Conservation (phyloP, 2,113 vertebrate species). For the Propithecus coquereli region DNA sequence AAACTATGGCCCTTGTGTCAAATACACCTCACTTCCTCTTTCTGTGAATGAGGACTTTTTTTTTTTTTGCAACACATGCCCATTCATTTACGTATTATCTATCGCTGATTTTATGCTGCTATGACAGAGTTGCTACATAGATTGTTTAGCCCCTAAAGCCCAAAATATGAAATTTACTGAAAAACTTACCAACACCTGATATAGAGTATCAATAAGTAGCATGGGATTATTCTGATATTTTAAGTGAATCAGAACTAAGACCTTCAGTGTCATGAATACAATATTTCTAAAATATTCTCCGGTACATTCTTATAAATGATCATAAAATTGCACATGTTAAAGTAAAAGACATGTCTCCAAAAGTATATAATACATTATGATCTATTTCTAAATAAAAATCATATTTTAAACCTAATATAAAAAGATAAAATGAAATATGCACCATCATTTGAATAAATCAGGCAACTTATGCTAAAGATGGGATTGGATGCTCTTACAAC, state of each 20-base stretch:
- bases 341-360: background rate
- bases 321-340: background rate
- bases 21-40: background rate
- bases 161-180: background rate
- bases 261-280: background rate
- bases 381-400: slow-evolving; percentile 2
- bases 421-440: slow-evolving; percentile 7
- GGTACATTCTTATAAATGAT: background rate
- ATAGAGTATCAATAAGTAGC: background rate
- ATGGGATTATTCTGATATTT: background rate
- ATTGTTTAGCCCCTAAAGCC: background rate
- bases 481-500: background rate
- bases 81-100: background rate
- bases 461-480: background rate
- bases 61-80: background rate
- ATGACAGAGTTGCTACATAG: background rate
- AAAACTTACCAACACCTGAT: background rate
- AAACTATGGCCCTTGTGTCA: background rate
- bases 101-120: background rate
- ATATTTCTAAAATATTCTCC: background rate
- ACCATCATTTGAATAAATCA: slow-evolving; percentile 22
- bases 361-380: background rate
- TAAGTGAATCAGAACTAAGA: background rate
- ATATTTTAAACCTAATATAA: background rate
- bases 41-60: background rate